phyloP scores from a whole-genome alignment of 1,140 invertebrate species.

The Acromyrmex charruanus region DNA sequence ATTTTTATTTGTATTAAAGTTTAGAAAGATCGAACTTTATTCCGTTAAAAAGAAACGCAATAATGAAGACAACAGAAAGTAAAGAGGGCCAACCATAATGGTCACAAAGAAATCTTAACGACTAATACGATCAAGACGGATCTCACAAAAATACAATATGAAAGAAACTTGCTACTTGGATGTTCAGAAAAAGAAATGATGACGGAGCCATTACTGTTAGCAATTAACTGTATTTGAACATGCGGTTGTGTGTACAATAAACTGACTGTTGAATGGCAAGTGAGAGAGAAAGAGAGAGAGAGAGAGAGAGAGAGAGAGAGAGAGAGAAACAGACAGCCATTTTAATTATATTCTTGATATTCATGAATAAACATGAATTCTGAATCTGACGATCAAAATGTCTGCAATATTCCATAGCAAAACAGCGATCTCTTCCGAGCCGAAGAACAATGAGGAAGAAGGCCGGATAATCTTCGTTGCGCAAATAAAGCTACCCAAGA shows the following conservation, averaged over 20 bases:
- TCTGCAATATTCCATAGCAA: slow-evolving; percentile 45
- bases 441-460: slow-evolving; percentile 42
- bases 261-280: slow-evolving; percentile 37
- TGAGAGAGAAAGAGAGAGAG: neutral
- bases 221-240: slow-evolving; percentile 64
- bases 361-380: slow-evolving; percentile 72
- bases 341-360: slow-evolving; percentile 68
- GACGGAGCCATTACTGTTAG: slow-evolving; percentile 53
- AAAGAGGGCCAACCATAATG: neutral
- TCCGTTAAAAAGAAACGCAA: neutral
- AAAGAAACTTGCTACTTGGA: neutral
- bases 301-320: neutral
- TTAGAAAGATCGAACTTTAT: neutral
- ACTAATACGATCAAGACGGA: neutral
- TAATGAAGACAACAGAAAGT: neutral
- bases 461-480: slow-evolving; percentile 8
- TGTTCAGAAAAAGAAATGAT: slow-evolving; percentile 2
- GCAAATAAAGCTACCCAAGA: slow-evolving; percentile 20
- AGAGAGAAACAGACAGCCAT: slow-evolving; percentile 18
- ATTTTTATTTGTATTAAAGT: neutral
- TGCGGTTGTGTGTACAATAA: neutral
- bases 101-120: slow-evolving; percentile 28
- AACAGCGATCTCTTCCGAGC: slow-evolving; percentile 26
- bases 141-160: neutral
- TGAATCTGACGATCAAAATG: slow-evolving; percentile 53